phyloP scores from a whole-genome alignment of 2,888 invertebrate genomes.

The Habroteleia sp. region DNA sequence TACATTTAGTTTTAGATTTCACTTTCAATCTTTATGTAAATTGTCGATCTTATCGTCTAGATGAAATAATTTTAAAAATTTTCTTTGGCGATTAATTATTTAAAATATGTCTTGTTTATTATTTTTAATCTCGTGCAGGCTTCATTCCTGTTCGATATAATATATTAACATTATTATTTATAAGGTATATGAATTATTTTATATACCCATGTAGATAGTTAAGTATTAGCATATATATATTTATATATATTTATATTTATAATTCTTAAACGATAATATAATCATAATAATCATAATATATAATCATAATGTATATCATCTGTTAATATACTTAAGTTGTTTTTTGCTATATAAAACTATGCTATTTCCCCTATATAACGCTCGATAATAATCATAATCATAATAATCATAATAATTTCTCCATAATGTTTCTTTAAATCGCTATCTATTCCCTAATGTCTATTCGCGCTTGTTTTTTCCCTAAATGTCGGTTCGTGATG shows the following conservation, averaged over 20 bases:
- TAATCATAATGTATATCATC: constrained; percentile 72
- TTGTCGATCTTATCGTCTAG: constrained; percentile 75
- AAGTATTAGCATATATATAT: constrained; percentile 64
- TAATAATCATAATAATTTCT: constrained; percentile 65
- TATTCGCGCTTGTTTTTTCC: constrained; percentile 45
- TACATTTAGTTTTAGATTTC: constrained; percentile 79
- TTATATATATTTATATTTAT: constrained; percentile 63
- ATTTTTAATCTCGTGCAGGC: constrained; percentile 66
- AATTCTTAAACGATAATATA: constrained; percentile 67
- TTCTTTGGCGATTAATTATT: constrained; percentile 80
- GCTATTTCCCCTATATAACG: constrained; percentile 72
- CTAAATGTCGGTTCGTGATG: constrained; percentile 45
- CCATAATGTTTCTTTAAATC: constrained; percentile 56
- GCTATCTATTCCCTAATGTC: constrained; percentile 57
- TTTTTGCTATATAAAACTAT: constrained; percentile 79
- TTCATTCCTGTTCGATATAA: constrained; percentile 64
- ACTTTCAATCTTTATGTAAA: constrained; percentile 78
- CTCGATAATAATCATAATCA: constrained; percentile 67
- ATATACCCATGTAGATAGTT: constrained; percentile 68
- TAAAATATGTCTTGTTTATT: constrained; percentile 79
- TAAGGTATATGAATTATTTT: constrained; percentile 62
- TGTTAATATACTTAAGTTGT: constrained; percentile 73
- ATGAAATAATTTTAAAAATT: constrained; percentile 77
- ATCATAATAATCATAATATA: constrained; percentile 61
- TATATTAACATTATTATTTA: constrained; percentile 65